Evolutionary conservation across 2,888 invertebrate species (phyloP).

Genomic region (Mythimna vitellina): DNA sequence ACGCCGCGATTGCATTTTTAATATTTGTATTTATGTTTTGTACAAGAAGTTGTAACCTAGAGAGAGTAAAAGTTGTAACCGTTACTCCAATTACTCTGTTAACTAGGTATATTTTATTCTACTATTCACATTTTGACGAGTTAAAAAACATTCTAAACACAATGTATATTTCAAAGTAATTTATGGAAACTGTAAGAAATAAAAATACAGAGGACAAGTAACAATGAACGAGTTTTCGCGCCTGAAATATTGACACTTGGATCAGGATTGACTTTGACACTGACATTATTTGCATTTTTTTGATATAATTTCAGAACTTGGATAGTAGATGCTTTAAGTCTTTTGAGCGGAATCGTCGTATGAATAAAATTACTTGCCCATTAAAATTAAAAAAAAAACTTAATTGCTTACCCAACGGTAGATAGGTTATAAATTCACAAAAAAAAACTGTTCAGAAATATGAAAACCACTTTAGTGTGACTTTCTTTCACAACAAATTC

Average conservation of each 20-base stretch:
- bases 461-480: too few relatives aligned
- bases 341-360: too few relatives aligned
- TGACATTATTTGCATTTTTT: background rate
- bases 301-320: too few relatives aligned
- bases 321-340: too few relatives aligned
- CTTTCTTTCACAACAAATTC: too few relatives aligned
- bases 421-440: too few relatives aligned
- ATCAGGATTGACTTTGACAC: background rate
- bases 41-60: background rate
- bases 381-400: too few relatives aligned
- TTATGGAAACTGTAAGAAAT: background rate
- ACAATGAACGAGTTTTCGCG: slow-evolving; percentile 1
- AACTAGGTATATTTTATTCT: background rate
- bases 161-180: background rate
- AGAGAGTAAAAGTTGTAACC: background rate
- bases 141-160: background rate
- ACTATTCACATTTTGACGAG: slow-evolving; percentile 27
- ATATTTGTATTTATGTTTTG: slow-evolving; percentile 1
- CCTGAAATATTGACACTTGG: background rate
- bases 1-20: slow-evolving; percentile 20
- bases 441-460: too few relatives aligned
- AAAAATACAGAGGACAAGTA: background rate
- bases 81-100: background rate
- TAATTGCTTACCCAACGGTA: too few relatives aligned
- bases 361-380: too few relatives aligned